These are phyloP conservation scores for Crossaster papposus DNA, from an alignment of 53 echinoderm and acorn worm genomes.

Conservation along the genomic window DNA sequence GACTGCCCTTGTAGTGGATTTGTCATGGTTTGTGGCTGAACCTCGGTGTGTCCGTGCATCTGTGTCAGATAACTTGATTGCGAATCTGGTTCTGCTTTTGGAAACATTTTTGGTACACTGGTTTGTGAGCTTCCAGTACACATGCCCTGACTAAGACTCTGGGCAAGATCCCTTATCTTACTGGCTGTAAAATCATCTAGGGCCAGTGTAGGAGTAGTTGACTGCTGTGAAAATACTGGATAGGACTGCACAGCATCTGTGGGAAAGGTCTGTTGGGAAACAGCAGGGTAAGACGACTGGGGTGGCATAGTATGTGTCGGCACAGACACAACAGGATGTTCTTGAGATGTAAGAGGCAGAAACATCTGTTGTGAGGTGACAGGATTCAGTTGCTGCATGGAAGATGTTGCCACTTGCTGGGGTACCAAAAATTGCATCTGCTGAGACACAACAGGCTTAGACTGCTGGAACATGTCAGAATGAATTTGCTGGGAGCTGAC, in stretches of 20 bases:
- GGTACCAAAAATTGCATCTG: not conserved
- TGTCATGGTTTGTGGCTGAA: not conserved
- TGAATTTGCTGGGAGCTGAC: not conserved
- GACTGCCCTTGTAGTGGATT: conserved; percentile 2
- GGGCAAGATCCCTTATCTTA: conserved; percentile 41
- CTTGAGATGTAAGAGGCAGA: not conserved
- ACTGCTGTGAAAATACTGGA: conserved; percentile 34
- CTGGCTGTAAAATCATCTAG: conserved; percentile 31
- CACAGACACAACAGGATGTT: not conserved
- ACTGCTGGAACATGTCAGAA: not conserved
- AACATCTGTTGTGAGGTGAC: conserved; percentile 3
- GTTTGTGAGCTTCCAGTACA: not conserved
- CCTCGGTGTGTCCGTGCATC: conserved; percentile 3
- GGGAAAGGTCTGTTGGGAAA: not conserved
- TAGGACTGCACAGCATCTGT: not conserved
- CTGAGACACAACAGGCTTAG: conserved; percentile 8
- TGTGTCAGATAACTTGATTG: not conserved
- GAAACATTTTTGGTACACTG: conserved; percentile 21
- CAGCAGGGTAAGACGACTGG: not conserved
- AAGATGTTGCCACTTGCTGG: not conserved
- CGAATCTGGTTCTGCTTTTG: conserved; percentile 1
- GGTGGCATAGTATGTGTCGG: not conserved
- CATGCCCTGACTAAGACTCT: conserved; percentile 35
- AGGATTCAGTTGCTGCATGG: not conserved
- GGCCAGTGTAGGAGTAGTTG: conserved; percentile 19